Evolutionary conservation across 2,797 vertebrate genomes (phyloP), one percentile per base, ranked within the genome.

Genomic region (Dermochelys coriacea): DNA sequence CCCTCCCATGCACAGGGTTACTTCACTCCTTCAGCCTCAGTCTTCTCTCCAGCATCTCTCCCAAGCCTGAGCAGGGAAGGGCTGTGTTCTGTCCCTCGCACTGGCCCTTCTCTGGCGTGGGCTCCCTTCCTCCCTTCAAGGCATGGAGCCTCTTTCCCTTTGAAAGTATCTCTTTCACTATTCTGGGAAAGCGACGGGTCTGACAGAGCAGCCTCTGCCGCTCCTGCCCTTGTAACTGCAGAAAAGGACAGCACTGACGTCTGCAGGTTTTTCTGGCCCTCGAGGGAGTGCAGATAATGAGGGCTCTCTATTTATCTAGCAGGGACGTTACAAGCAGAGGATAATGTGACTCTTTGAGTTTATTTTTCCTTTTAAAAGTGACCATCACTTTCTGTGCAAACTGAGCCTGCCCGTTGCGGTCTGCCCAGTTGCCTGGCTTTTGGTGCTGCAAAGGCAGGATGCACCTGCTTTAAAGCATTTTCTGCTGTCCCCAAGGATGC

Each of bases 291-390:
- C 61, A 59, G 93, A 54, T 93, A 87, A 85, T 19, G 0, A 0
- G 27, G 84, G 21, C 8, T 23, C 82, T 87, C 86, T 77, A 83
- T 16, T 2, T 54, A 47, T 55, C 77, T 93, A 49, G 61, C 8
- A 0, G 18, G 68, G 80, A 41, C 0, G 0, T 81, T 52, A 29
- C 80, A 78, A 89, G 80, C 87, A 50, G 90, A 89, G 88, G 61
- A 79, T 29, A n/a, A 74, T 91, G 78, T 91, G 90, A 89, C 92
- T 91, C 0, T 0, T 5, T 0, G 5, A 54, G 77, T 95, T 95
- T 94, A 84, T 92, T 97, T 96, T 93, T 88, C 61, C 31, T 85
- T 93, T 89, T 90, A 94, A 90, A 79, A 95, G 86, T 90, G 59
- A 80, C 86, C 88, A n/a, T 84, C 91, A 91, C 87, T 85, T 96